These are phyloP conservation scores for Hiodon alosoides DNA, from an alignment of 2,113 vertebrate genomes.

Conservation along the genomic window DNA sequence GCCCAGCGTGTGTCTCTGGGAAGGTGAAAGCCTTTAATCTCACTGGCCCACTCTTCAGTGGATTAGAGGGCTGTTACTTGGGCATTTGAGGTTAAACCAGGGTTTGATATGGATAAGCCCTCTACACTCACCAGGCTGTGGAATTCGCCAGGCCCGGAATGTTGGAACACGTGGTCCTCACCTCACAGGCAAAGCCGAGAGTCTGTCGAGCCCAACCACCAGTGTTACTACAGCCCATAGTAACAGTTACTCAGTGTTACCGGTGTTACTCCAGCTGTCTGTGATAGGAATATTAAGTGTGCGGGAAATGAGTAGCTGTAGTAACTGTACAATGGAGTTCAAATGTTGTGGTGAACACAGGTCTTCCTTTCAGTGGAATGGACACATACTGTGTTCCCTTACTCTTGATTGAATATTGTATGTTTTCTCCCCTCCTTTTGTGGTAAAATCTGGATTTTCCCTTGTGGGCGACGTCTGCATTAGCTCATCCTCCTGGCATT, in stretches of 20 bases:
- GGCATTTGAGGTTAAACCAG: no score
- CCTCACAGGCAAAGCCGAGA: no score
- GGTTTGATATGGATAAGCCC: no score
- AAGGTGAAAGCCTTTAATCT: no score
- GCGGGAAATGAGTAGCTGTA: neutral
- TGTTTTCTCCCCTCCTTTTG: neutral
- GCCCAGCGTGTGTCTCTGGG: no score
- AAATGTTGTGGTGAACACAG: neutral
- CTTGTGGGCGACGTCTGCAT: neutral
- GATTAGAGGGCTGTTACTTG: no score
- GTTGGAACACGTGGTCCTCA: no score
- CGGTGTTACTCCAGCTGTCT: neutral
- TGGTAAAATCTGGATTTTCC: neutral
- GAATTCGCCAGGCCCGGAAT: no score
- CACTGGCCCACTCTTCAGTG: no score
- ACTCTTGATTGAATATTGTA: neutral
- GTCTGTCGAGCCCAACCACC: no score
- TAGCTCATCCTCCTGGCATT: conserved; percentile 13
- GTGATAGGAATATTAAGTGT: neutral
- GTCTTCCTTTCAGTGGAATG: neutral
- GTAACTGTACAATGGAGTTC: neutral
- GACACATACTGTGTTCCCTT: neutral
- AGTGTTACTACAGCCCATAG: no score
- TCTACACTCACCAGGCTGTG: no score
- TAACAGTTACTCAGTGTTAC: neutral